Base-by-base conservation (phyloP, 2,797 vertebrate genomes). In the Premnoplex brunnescens region DNA sequence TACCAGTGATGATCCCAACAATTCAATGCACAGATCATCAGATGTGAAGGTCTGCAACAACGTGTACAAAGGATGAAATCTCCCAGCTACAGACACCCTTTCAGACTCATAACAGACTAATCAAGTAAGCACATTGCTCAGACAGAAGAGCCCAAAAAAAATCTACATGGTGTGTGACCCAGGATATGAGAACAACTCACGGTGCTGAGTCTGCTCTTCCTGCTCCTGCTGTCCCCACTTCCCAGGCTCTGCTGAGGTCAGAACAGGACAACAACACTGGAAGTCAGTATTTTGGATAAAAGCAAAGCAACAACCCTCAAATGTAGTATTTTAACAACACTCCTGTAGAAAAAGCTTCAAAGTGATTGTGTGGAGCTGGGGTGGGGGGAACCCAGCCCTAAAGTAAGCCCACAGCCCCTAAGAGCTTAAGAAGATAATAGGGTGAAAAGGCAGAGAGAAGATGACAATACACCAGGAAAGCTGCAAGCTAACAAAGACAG, bases 381-480 rank as follows among this genome's bases (percentile, higher is more conserved):
- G 16, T 8, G 14, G 14, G 9, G 7, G 2, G 8, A 68, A 26
- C 3, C 9, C 55, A 58, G 58, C 2, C 26, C 30, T 72, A 15
- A 49, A 37, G 36, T 15, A 88, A 81, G 48, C 2, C 17, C 48
- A 17, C 19, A 44, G 68, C 10, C 11, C 16, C 18, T 37, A 85
- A 17, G 7, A 81, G 27, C n/a, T 83, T 75, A 58, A 73, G 63
- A 85, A 75, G 28, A 63, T 21, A 88, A 37, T 7, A 59, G 41
- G 49, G 83, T 73, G 56, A 72, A 89, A 94, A 82, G 48, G 51
- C 77, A 87, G 39, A 88, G n/a, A 37, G 52, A 67, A 32, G 11
- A 36, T 67, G 78, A 93, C 22, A 67, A 27, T 54, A 54, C 14
- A 74, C 16, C 37, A 77, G 30, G 32, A 85, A 85, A 54, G 68